phyloP scores from a whole-genome alignment of 1,140 invertebrate species.

The Brachionus manjavacas region DNA sequence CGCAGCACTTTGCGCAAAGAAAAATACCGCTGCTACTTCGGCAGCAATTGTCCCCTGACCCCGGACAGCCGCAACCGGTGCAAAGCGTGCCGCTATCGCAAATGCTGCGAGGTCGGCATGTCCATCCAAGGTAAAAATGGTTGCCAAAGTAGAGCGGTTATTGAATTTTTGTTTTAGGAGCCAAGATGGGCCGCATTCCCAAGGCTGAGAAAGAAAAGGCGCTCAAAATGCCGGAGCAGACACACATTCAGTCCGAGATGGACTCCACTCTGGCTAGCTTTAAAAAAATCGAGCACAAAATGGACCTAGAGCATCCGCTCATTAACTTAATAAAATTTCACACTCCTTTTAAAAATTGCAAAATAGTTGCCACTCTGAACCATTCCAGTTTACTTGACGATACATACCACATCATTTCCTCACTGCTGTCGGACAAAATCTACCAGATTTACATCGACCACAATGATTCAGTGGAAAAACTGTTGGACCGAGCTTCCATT shows the following conservation, averaged over 20 bases:
- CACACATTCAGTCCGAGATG: not conserved
- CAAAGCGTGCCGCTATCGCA: constrained; percentile 53
- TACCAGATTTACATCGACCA: not conserved
- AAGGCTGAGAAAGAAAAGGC: constrained; percentile 45
- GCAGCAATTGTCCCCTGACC: constrained; percentile 50
- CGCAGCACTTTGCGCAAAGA: constrained; percentile 29
- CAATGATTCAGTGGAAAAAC: not conserved
- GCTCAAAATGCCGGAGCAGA: not conserved
- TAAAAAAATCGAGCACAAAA: not conserved
- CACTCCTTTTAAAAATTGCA: not conserved
- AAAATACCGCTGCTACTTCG: constrained; percentile 50
- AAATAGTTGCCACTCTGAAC: not conserved
- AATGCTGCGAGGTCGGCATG: constrained; percentile 54
- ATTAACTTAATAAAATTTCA: not conserved
- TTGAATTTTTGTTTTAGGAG: not conserved
- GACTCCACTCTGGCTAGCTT: not conserved
- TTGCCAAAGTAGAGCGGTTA: not conserved
- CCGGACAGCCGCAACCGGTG: constrained; percentile 54
- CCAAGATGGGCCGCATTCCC: constrained; percentile 54
- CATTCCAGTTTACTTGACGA: not conserved
- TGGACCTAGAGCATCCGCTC: not conserved
- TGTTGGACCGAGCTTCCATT: not conserved
- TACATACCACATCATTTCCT: not conserved
- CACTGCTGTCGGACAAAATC: not conserved
- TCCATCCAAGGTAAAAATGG: constrained; percentile 49